phyloP scores from a whole-genome alignment of 2,113 vertebrate species.

The Phaetusa simplex region DNA sequence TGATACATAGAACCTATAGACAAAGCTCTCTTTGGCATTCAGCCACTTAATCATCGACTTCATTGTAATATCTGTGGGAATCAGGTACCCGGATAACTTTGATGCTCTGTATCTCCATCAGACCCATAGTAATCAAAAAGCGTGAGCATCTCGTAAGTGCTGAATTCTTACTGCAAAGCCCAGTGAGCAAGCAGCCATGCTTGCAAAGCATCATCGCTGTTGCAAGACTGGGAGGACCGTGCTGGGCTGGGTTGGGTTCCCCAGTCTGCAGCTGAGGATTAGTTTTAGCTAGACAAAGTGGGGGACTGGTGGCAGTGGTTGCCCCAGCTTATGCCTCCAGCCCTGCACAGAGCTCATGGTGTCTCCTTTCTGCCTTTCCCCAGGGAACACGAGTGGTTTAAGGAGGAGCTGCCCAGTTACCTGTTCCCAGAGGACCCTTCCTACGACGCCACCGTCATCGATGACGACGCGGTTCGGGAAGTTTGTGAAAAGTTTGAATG shows the following conservation, averaged over 20 bases:
- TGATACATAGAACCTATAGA: rapidly evolving
- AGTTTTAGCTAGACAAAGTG: background rate
- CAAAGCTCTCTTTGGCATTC: background rate
- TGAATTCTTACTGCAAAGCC: background rate
- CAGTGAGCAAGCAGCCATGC: background rate
- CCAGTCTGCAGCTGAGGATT: background rate
- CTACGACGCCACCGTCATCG: slow-evolving; percentile 89
- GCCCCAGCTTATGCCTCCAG: background rate
- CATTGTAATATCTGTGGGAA: background rate
- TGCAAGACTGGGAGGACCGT: rapidly evolving
- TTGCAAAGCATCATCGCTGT: background rate
- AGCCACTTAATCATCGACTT: background rate
- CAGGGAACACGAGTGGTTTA: slow-evolving; percentile 98
- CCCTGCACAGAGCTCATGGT: rapidly evolving
- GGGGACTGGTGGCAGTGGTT: background rate
- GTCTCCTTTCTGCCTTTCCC: background rate
- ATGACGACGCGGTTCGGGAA: slow-evolving; percentile 93
- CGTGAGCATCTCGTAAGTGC: rapidly evolving
- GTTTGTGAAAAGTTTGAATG: slow-evolving; percentile 98
- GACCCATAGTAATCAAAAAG: background rate
- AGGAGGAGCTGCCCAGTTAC: slow-evolving; percentile 93
- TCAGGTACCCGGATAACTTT: background rate
- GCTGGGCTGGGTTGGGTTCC: background rate
- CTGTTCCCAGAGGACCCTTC: slow-evolving; percentile 96
- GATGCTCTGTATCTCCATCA: background rate